Conservation (phyloP, 2,888 invertebrate genomes). For the Pachycephus smyrnensis region DNA sequence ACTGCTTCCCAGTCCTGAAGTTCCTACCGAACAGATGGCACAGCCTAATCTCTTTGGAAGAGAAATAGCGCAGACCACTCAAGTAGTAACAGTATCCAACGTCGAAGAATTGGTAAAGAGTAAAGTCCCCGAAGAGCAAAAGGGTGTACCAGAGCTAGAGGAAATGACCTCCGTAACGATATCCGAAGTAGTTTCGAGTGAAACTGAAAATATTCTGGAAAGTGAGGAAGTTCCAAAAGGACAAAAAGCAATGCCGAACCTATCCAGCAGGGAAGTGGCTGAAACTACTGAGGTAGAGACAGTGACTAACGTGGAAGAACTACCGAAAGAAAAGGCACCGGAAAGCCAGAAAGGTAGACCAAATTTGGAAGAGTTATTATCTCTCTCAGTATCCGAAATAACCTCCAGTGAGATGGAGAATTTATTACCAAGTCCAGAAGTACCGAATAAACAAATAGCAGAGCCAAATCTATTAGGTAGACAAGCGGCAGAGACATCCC, state of each 20-base stretch:
- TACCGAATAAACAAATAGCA: slow-evolving; percentile 54
- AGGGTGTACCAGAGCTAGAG: slow-evolving; percentile 47
- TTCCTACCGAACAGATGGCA: slow-evolving; percentile 62
- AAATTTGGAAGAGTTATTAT: slow-evolving; percentile 39
- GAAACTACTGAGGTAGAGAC: slow-evolving; percentile 44
- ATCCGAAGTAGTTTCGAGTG: slow-evolving; percentile 15
- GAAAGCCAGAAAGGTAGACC: slow-evolving; percentile 35
- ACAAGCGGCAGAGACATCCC: slow-evolving; percentile 62
- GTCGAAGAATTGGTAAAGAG: slow-evolving; percentile 38
- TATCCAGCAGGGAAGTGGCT: slow-evolving; percentile 43
- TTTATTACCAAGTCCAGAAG: slow-evolving; percentile 45
- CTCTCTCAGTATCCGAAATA: slow-evolving; percentile 53
- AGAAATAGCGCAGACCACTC: slow-evolving; percentile 55
- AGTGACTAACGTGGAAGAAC: slow-evolving; percentile 27
- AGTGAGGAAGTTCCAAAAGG: slow-evolving; percentile 41
- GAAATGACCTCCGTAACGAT: slow-evolving; percentile 45
- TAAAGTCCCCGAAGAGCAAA: slow-evolving; percentile 42
- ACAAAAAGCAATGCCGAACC: slow-evolving; percentile 47
- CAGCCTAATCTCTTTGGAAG: slow-evolving; percentile 58
- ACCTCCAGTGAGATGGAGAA: slow-evolving; percentile 61
- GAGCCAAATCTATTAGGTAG: slow-evolving; percentile 52
- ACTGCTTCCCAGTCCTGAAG: slow-evolving; percentile 38
- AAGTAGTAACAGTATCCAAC: slow-evolving; percentile 47
- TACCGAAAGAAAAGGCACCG: slow-evolving; percentile 29
- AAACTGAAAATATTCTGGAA: slow-evolving; percentile 10